Evolutionary conservation across 2,113 vertebrate genomes (phyloP).

Genomic region (Meriones unguiculatus): DNA sequence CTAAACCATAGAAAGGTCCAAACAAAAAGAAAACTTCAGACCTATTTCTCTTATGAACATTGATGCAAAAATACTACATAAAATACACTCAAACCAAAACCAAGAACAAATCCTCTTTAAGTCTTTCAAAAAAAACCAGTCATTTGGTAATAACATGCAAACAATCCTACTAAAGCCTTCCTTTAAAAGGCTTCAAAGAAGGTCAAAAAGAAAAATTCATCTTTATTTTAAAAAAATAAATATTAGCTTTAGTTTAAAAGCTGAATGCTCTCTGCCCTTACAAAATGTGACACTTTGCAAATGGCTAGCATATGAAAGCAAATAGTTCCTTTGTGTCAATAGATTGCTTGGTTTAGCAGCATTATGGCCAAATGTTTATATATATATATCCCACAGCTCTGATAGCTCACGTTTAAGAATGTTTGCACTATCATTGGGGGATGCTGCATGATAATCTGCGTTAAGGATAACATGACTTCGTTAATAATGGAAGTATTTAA

Average conservation of each 20-base stretch:
- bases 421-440: slow-evolving; percentile 68
- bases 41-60: too few relatives aligned
- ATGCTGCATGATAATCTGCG: slow-evolving; percentile 64
- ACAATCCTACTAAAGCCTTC: slow-evolving; percentile 23
- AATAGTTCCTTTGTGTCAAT: slow-evolving; percentile 57
- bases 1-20: too few relatives aligned
- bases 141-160: slow-evolving; percentile 54
- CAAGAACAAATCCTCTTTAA: not conserved
- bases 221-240: slow-evolving; percentile 57
- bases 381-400: slow-evolving; percentile 22
- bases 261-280: not conserved
- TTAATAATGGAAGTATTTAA: slow-evolving; percentile 79
- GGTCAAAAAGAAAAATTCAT: slow-evolving; percentile 35
- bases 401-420: slow-evolving; percentile 63
- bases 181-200: slow-evolving; percentile 52
- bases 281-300: slow-evolving; percentile 66
- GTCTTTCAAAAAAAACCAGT: not conserved
- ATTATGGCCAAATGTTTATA: slow-evolving; percentile 59
- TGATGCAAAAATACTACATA: too few relatives aligned
- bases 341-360: slow-evolving; percentile 64
- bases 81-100: too few relatives aligned
- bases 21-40: too few relatives aligned
- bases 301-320: slow-evolving; percentile 54
- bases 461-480: slow-evolving; percentile 65
- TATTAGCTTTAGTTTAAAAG: slow-evolving; percentile 67